A percentile compares a stretch with the other conserved stretches of the same genome.
phyloP scores from a whole-genome alignment of 1,140 invertebrate species.

The Delia radicum region DNA sequence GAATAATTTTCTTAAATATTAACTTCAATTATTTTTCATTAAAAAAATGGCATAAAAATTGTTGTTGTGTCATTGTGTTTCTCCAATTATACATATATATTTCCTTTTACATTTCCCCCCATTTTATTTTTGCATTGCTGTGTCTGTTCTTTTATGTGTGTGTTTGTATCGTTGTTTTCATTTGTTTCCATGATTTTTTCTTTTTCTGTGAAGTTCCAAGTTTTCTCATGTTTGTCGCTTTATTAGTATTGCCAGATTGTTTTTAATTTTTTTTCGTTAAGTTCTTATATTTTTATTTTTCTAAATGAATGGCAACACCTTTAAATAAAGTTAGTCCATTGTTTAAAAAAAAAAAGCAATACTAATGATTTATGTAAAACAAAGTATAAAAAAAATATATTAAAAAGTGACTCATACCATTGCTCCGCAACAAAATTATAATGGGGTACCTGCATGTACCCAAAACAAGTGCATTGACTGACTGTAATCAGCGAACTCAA shows the following conservation, averaged over 20 bases:
- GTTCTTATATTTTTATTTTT: constrained; percentile 1
- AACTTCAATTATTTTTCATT: background rate
- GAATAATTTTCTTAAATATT: background rate
- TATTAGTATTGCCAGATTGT: background rate
- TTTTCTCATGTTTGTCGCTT: too few relatives aligned
- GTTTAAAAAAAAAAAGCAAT: too few relatives aligned
- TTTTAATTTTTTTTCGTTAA: background rate
- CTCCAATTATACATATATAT: background rate
- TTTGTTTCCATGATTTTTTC: constrained; percentile 28
- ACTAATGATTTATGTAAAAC: too few relatives aligned
- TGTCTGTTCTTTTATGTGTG: too few relatives aligned
- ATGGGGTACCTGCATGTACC: too few relatives aligned
- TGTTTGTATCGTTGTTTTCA: constrained; percentile 37
- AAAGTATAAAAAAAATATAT: background rate
- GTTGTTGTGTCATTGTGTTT: constrained; percentile 19
- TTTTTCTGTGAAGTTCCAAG: constrained; percentile 7
- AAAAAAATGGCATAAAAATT: background rate
- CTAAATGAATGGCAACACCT: too few relatives aligned
- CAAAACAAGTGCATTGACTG: too few relatives aligned
- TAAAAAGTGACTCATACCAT: background rate
- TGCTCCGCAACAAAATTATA: too few relatives aligned
- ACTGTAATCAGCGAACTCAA: too few relatives aligned
- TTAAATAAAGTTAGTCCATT: background rate
- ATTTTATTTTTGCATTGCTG: constrained; percentile 26
- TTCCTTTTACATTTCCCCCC: constrained; percentile 24